These are phyloP conservation scores for Betta splendens DNA, from an alignment of 2,797 vertebrate genomes.

Conservation along the genomic window DNA sequence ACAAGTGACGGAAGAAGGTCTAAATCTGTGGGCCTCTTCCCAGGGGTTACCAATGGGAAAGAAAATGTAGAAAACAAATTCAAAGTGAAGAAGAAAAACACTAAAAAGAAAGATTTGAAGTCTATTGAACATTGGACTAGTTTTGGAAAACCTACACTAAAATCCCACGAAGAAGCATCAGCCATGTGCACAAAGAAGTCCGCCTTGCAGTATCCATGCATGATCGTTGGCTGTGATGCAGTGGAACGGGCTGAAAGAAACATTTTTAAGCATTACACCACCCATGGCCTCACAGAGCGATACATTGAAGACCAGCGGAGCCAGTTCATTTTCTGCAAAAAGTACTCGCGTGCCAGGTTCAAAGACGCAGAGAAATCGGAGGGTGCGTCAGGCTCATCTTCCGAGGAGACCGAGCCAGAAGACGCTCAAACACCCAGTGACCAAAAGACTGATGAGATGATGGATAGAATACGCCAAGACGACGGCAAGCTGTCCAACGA, in stretches of 20 bases:
- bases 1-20: constrained; percentile 68
- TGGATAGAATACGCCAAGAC: constrained; percentile 64
- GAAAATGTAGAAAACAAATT: constrained; percentile 83
- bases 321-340: constrained; percentile 94
- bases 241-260: constrained; percentile 92
- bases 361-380: constrained; percentile 80
- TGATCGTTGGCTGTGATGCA: constrained; percentile 95
- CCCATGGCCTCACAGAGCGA: constrained; percentile 93
- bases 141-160: constrained; percentile 90
- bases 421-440: constrained; percentile 54
- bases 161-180: constrained; percentile 90
- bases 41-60: constrained; percentile 79
- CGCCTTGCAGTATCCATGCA: constrained; percentile 94
- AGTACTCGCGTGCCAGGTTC: constrained; percentile 77
- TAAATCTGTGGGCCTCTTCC: constrained; percentile 73
- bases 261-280: constrained; percentile 95
- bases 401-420: constrained; percentile 67
- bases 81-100: constrained; percentile 80
- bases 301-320: constrained; percentile 92
- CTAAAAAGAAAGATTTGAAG: constrained; percentile 80
- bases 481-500: constrained; percentile 70
- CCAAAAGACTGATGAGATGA: constrained; percentile 56
- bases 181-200: constrained; percentile 91
- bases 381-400: constrained; percentile 65
- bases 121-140: constrained; percentile 83